Evolutionary conservation across 2,888 invertebrate species (phyloP).

Genomic region (Leptinotarsa haldemani): DNA sequence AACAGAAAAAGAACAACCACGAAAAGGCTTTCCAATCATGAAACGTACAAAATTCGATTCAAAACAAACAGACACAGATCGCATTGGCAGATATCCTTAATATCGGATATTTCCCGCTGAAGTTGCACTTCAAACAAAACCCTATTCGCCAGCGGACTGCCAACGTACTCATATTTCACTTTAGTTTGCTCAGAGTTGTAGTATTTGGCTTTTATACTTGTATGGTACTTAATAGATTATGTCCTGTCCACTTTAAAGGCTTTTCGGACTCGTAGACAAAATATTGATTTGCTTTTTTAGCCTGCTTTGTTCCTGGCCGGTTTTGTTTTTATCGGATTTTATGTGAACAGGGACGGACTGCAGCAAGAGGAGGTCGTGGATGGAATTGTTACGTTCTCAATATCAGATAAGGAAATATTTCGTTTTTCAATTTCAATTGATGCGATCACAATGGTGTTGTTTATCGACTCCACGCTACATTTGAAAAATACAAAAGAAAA

Average conservation of each 20-base stretch:
- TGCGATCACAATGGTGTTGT: too few relatives aligned
- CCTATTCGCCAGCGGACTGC: constrained; percentile 11
- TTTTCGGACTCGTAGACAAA: constrained; percentile 47
- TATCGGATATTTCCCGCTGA: constrained; percentile 17
- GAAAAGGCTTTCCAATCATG: neutral
- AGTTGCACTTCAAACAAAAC: constrained; percentile 14
- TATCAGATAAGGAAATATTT: neutral
- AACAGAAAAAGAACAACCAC: neutral
- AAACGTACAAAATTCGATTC: neutral
- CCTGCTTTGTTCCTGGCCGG: constrained; percentile 43
- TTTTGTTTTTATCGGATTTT: constrained; percentile 29
- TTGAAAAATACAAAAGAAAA: too few relatives aligned
- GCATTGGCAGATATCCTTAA: neutral
- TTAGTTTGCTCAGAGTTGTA: constrained; percentile 52
- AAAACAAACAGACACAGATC: neutral
- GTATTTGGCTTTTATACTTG: constrained; percentile 51
- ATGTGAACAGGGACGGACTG: constrained; percentile 14
- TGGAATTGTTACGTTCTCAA: neutral
- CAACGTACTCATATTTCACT: constrained; percentile 52
- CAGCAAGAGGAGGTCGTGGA: neutral
- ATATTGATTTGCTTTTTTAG: constrained; percentile 47
- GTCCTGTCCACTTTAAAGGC: constrained; percentile 48
- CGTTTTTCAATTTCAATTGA: too few relatives aligned
- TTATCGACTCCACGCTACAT: too few relatives aligned
- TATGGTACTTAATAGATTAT: constrained; percentile 52